These are phyloP conservation scores for Epicauta chinensis DNA, from an alignment of 1,140 invertebrate species.

Conservation along the genomic window DNA sequence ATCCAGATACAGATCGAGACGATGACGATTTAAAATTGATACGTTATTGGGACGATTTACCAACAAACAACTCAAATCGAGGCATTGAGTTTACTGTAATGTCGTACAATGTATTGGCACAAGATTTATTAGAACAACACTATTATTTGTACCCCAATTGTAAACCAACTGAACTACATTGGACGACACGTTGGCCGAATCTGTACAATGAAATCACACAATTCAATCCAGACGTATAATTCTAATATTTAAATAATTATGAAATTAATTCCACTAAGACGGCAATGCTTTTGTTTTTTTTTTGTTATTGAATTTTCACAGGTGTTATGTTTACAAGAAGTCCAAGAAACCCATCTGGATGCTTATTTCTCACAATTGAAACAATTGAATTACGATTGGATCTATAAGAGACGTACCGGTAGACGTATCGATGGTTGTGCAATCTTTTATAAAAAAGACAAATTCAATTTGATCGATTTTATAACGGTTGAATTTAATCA, in stretches of 20 bases:
- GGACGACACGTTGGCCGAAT: constrained; percentile 61
- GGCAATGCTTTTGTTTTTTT: no score
- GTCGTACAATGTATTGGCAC: constrained; percentile 86
- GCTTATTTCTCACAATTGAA: constrained; percentile 8
- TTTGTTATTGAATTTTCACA: no score
- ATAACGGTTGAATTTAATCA: constrained; percentile 56
- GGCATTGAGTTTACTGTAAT: constrained; percentile 44
- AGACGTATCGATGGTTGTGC: constrained; percentile 70
- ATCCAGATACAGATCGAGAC: not conserved
- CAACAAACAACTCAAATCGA: constrained; percentile 7
- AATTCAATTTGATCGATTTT: constrained; percentile 58
- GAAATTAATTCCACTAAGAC: no score
- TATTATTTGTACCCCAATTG: constrained; percentile 65
- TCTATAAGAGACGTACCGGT: constrained; percentile 71
- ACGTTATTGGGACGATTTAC: constrained; percentile 4
- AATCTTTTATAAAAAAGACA: constrained; percentile 63
- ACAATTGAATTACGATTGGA: constrained; percentile 33
- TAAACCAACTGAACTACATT: constrained; percentile 53
- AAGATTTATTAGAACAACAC: constrained; percentile 71
- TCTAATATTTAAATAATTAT: not conserved
- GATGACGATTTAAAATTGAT: not conserved
- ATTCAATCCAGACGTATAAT: constrained; percentile 66
- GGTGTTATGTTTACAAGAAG: constrained; percentile 82
- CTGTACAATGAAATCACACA: constrained; percentile 65
- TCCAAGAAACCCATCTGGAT: constrained; percentile 63